Conservation (phyloP, 2,113 vertebrate genomes). For the Ursus arctos region DNA sequence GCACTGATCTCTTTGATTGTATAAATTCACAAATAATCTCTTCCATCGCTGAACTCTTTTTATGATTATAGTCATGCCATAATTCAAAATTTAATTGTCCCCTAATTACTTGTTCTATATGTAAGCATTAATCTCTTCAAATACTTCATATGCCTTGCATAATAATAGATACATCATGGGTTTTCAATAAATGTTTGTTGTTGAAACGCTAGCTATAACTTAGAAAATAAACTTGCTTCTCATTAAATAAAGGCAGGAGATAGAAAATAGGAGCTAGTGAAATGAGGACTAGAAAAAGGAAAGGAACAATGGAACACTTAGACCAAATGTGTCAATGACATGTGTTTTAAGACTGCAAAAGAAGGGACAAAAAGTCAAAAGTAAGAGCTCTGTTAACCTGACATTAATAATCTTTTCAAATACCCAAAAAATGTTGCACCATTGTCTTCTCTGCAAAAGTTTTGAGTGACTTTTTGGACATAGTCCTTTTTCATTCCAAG, state of each 20-base stretch:
- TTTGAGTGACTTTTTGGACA: background rate
- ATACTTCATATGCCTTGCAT: background rate
- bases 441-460: slow-evolving; percentile 1
- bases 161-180: background rate
- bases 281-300: background rate
- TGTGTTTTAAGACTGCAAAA: background rate
- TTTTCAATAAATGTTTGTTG: background rate
- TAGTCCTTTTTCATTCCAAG: background rate
- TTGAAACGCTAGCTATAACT: background rate
- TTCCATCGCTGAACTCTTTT: background rate
- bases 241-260: background rate
- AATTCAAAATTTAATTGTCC: background rate
- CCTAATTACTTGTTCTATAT: background rate
- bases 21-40: background rate
- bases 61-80: background rate
- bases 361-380: background rate
- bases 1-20: background rate
- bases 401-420: background rate
- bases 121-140: background rate
- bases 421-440: background rate
- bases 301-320: background rate
- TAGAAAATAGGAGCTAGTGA: background rate
- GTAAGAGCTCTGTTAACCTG: background rate
- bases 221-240: background rate
- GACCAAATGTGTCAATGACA: background rate